Percentiles rank a stretch among this genome's conserved stretches.
Evolutionary conservation across 2,888 invertebrate species (phyloP).

Genomic region (Megalurothrips usitatus): DNA sequence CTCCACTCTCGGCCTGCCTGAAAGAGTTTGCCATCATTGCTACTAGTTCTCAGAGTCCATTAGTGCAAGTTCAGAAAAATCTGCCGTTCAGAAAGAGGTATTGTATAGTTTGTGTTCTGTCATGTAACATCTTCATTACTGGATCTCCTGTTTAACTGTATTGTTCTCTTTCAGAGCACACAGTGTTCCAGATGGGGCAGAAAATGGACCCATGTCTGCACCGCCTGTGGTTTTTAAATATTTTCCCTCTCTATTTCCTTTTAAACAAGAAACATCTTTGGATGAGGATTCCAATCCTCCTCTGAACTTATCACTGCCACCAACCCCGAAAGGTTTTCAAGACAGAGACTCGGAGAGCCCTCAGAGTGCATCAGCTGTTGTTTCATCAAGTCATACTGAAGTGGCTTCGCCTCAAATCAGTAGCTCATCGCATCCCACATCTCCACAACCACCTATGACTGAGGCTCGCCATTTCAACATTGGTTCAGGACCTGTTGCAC

Average conservation of each 20-base stretch:
- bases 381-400: background rate
- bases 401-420: constrained; percentile 22
- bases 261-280: background rate
- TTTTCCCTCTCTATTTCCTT: background rate
- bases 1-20: constrained; percentile 13
- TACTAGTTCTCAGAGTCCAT: constrained; percentile 39
- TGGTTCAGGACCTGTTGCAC: background rate
- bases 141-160: background rate
- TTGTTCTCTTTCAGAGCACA: constrained; percentile 31
- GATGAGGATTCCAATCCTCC: background rate
- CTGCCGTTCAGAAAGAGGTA: constrained; percentile 40
- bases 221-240: background rate
- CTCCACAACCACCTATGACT: background rate
- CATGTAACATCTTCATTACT: background rate
- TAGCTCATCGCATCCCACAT: constrained; percentile 27
- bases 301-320: background rate
- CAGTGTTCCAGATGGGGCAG: background rate
- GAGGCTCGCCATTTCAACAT: constrained; percentile 28
- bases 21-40: constrained; percentile 39
- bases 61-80: constrained; percentile 40
- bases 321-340: background rate
- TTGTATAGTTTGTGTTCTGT: background rate
- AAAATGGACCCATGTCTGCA: background rate
- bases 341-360: background rate
- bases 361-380: background rate